Evolutionary conservation across 2,113 vertebrate species (phyloP).

Genomic region (Tetrao urogallus): DNA sequence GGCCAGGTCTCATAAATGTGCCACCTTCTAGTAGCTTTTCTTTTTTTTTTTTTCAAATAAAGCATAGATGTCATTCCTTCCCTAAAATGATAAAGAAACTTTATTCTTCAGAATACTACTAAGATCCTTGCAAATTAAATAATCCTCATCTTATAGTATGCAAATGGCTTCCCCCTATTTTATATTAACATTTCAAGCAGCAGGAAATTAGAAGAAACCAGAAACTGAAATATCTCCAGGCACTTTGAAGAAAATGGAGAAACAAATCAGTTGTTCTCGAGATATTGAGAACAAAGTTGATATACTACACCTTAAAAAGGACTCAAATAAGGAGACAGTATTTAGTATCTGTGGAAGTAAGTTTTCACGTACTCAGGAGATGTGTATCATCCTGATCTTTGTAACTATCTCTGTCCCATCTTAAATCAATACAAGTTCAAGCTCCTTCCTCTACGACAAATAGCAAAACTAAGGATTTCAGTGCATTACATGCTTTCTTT

Average conservation of each 20-base stretch:
- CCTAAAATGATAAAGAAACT: constrained; percentile 20
- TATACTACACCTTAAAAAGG: background rate
- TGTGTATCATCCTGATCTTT: background rate
- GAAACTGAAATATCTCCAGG: constrained; percentile 7
- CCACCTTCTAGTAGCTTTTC: background rate
- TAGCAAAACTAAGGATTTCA: background rate
- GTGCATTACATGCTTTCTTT: rapidly evolving
- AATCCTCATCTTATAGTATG: constrained; percentile 29
- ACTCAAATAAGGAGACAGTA: background rate
- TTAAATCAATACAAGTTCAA: background rate
- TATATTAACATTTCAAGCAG: background rate
- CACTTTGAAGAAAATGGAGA: background rate
- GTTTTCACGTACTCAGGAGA: background rate
- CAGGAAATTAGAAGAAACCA: constrained; percentile 30
- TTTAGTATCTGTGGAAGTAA: background rate
- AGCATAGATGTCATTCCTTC: background rate
- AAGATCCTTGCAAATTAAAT: constrained; percentile 17
- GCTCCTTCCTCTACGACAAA: background rate
- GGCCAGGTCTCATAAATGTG: background rate
- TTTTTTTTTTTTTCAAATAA: background rate
- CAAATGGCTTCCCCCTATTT: background rate
- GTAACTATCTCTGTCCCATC: background rate
- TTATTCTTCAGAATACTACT: background rate
- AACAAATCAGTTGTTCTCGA: background rate
- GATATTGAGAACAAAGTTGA: background rate